Conservation (phyloP, 2,113 vertebrate genomes). For the Ceuthmochares aereus region DNA sequence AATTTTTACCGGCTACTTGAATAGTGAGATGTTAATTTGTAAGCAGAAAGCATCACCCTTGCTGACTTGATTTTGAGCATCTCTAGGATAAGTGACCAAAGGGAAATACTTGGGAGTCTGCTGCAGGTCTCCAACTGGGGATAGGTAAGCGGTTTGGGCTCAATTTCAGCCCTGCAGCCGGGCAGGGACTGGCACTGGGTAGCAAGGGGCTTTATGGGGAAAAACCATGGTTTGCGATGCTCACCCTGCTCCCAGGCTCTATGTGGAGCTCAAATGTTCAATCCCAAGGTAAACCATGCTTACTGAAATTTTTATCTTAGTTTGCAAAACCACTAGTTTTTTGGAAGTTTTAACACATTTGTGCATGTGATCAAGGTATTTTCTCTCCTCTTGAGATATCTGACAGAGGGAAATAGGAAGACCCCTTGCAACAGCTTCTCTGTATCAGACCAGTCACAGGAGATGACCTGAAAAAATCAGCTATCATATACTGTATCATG, state of each 20-base stretch:
- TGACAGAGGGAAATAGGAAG: background rate
- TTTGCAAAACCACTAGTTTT: background rate
- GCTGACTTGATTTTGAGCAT: background rate
- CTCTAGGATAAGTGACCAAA: background rate
- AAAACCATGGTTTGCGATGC: background rate
- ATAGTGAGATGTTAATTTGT: background rate
- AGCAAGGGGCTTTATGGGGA: background rate
- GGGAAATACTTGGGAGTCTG: background rate
- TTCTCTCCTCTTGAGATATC: background rate
- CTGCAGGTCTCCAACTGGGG: background rate
- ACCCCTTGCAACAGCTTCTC: background rate
- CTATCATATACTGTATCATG: background rate
- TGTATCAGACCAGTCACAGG: background rate
- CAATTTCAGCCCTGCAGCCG: background rate
- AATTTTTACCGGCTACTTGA: background rate
- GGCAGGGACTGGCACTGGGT: background rate
- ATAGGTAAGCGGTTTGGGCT: background rate
- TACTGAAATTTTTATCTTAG: background rate
- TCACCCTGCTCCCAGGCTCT: no score
- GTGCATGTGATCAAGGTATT: background rate
- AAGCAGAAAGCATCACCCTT: background rate
- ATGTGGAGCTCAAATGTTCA: no score
- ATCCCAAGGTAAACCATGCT: no score
- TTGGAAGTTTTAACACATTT: background rate
- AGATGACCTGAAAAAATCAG: constrained; percentile 20